Evolutionary conservation across 1,140 invertebrate species (phyloP), one percentile per base, ranked within the genome.

Genomic region (Cheumatopsyche charites): DNA sequence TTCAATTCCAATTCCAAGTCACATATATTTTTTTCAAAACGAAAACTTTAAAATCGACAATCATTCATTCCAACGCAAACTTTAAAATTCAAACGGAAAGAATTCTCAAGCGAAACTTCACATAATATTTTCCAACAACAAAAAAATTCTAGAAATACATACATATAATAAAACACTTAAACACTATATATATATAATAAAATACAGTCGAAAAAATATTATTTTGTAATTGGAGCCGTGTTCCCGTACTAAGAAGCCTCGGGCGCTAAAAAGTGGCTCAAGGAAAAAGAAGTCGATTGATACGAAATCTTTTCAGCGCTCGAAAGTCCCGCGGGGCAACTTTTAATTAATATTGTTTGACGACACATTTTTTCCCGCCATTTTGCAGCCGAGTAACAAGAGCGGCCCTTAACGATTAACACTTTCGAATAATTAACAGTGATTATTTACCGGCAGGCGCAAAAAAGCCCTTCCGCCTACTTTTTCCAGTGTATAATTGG

Each of bases 291-390:
- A n/a, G n/a, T n/a, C 25, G 55, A 58, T 58, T 58, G 55, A 58
- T 58, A 58, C 55, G 25, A 25, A 25, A 25, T 58, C 25, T 58
- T 58, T 58, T 58, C 25, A 13, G 23, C 17, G 55, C 21, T 58
- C 21, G 3, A 23, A 58, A 58, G 25, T 23, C 55, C 55, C 55
- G 17, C 55, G 43, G 36, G 69, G 73, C 73, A 62, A 68, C 19
- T 63, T 74, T 68, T 74, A 74, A 74, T 74, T 74, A 74, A 74
- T 74, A 71, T 74, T 74, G 73, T 74, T 71, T 68, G 47, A 65
- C 69, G 66, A 71, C 66, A 71, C 55, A 42, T 71, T 71, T 74
- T 67, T 74, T 49, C 41, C 45, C 49, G 23, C 55, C 61, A 45
- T 45, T 68, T 55, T 26, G 49, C 36, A 43, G 25, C 66, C 21